A percentile compares a stretch with the other conserved stretches of the same genome.
phyloP scores from a whole-genome alignment of 1,140 invertebrate species.

The Caenorhabditis tropicalis region DNA sequence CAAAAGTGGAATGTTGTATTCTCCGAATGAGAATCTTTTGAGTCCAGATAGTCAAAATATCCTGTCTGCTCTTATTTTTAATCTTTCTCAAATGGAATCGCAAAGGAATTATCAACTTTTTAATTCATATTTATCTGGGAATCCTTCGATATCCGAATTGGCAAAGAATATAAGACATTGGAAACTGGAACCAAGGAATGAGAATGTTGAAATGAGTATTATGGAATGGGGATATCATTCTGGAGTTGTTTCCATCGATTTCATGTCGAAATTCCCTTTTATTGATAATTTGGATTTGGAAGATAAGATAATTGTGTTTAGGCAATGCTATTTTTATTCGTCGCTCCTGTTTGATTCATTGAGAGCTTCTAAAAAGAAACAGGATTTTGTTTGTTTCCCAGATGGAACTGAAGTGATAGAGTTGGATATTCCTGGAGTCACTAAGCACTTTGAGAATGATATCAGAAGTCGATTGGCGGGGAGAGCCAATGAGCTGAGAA shows the following conservation, averaged over 20 bases:
- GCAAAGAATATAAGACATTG: neutral
- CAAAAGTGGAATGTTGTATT: neutral
- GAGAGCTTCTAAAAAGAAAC: neutral
- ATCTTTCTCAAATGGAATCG: neutral
- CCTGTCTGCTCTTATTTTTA: neutral
- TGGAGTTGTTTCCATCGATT: neutral
- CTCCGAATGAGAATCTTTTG: neutral
- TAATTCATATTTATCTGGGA: neutral
- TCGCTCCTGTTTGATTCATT: neutral
- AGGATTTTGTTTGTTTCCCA: neutral
- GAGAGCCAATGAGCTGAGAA: neutral
- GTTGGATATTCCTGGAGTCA: neutral
- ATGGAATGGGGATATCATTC: neutral
- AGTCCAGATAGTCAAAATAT: neutral
- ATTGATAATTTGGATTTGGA: neutral
- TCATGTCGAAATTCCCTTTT: neutral
- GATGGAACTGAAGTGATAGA: neutral
- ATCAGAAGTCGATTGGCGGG: neutral
- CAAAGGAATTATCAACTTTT: neutral
- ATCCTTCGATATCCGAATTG: neutral
- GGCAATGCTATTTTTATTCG: neutral
- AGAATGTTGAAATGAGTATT: too few species aligned
- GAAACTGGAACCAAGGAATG: too few species aligned
- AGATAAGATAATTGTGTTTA: neutral
- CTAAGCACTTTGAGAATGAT: neutral